These are phyloP conservation scores for Heterochromis multidens DNA, from an alignment of 2,113 vertebrate genomes.

Conservation along the genomic window DNA sequence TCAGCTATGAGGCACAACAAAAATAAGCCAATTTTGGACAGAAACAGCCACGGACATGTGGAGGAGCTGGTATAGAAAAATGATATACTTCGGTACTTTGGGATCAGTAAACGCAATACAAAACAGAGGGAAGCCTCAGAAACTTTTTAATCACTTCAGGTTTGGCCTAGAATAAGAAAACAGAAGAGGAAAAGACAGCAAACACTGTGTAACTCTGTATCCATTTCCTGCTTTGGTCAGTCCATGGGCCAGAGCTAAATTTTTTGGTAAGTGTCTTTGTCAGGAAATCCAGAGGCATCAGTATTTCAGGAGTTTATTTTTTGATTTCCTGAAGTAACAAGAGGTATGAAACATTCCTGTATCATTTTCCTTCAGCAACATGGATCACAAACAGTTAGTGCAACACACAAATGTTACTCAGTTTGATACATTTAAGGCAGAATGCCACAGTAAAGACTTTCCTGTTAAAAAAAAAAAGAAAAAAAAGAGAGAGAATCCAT, in stretches of 20 bases:
- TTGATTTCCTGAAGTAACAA: neutral
- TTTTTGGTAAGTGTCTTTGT: neutral
- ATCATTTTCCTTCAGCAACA: neutral
- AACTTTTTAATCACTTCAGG: neutral
- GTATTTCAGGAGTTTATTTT: neutral
- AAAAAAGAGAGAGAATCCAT: neutral
- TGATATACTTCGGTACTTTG: too few relatives aligned
- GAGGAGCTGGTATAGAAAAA: neutral
- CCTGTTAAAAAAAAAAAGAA: neutral
- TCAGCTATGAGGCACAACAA: neutral
- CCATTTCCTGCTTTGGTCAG: neutral
- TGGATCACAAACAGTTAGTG: rapidly evolving
- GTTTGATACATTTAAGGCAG: neutral
- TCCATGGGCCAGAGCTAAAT: rapidly evolving
- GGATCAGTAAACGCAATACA: too few relatives aligned
- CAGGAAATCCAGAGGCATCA: neutral
- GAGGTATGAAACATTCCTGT: neutral
- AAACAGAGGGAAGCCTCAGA: neutral
- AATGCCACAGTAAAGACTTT: neutral
- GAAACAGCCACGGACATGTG: neutral
- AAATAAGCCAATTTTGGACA: neutral
- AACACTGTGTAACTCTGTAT: neutral
- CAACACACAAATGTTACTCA: neutral
- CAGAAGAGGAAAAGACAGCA: neutral
- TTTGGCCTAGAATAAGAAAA: neutral